Evolutionary conservation across 2,888 invertebrate species (phyloP).

Genomic region (Endotricha flammealis): DNA sequence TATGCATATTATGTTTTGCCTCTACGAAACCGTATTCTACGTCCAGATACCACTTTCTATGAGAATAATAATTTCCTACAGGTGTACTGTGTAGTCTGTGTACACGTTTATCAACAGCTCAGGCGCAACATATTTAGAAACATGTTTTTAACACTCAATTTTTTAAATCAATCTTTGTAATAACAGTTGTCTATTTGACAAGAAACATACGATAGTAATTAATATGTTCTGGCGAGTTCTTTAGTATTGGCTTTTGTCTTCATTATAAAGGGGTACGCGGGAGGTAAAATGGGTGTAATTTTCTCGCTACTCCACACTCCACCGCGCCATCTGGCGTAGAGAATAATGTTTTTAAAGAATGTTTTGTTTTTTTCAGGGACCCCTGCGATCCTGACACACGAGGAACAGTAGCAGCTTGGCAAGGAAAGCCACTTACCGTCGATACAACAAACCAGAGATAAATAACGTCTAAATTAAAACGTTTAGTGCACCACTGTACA

Average conservation of each 20-base stretch:
- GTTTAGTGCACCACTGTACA: slow-evolving; percentile 51
- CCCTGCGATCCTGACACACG: slow-evolving; percentile 75
- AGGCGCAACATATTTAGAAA: neutral
- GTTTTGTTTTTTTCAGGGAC: slow-evolving; percentile 56
- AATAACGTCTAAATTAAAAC: slow-evolving; percentile 59
- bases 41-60: slow-evolving; percentile 61
- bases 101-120: neutral
- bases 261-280: neutral
- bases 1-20: slow-evolving; percentile 72
- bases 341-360: too few relatives aligned
- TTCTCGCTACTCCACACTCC: neutral
- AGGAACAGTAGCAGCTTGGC: slow-evolving; percentile 55
- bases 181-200: too few relatives aligned
- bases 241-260: too few relatives aligned
- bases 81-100: too few relatives aligned
- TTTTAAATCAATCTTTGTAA: neutral
- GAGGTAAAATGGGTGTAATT: slow-evolving; percentile 2
- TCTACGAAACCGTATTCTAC: slow-evolving; percentile 57
- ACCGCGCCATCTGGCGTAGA: neutral
- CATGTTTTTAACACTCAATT: neutral
- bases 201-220: too few relatives aligned
- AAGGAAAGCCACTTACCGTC: slow-evolving; percentile 62
- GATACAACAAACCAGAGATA: slow-evolving; percentile 50
- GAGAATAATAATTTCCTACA: slow-evolving; percentile 39
- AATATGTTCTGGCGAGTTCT: too few relatives aligned